phyloP scores from a whole-genome alignment of 2,888 invertebrate genomes.

The Drosophila macrospina region DNA sequence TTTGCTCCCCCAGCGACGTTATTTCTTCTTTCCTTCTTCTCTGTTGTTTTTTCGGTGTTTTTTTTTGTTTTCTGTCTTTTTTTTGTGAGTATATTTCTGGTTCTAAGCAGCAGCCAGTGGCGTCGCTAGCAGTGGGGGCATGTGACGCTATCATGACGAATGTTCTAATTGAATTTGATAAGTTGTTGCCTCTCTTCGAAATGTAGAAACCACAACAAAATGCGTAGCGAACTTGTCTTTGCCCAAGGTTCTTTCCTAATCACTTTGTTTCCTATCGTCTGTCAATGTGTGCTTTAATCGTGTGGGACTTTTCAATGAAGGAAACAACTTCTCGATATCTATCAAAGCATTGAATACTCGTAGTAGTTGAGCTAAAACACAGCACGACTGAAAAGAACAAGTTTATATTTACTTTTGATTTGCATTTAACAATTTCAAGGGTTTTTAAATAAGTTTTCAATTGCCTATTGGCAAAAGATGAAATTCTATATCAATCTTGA shows the following conservation, averaged over 20 bases:
- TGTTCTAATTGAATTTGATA: conserved; percentile 69
- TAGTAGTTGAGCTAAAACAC: neutral
- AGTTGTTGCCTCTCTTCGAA: conserved; percentile 20
- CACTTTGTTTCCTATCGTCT: conserved; percentile 51
- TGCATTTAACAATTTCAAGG: conserved; percentile 7
- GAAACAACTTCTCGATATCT: conserved; percentile 31
- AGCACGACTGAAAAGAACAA: conserved; percentile 11
- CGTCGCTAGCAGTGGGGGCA: conserved; percentile 25
- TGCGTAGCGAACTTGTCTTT: conserved; percentile 23
- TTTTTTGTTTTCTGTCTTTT: conserved; percentile 13
- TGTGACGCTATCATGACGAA: conserved; percentile 44
- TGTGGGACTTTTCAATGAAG: conserved; percentile 42
- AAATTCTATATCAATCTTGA: neutral
- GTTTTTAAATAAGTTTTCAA: neutral
- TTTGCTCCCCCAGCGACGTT: conserved; percentile 33
- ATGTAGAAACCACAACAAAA: conserved; percentile 14
- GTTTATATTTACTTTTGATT: conserved; percentile 20
- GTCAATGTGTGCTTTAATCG: neutral
- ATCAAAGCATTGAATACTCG: neutral
- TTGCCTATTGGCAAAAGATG: neutral
- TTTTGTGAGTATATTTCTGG: conserved; percentile 49
- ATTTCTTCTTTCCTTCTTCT: conserved; percentile 13
- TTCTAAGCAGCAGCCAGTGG: conserved; percentile 52
- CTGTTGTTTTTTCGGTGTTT: conserved; percentile 7
- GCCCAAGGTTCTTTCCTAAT: conserved; percentile 52